Evolutionary conservation across 2,113 vertebrate genomes (phyloP), one percentile per base, ranked within the genome.

Genomic region (Centropus unirufus): DNA sequence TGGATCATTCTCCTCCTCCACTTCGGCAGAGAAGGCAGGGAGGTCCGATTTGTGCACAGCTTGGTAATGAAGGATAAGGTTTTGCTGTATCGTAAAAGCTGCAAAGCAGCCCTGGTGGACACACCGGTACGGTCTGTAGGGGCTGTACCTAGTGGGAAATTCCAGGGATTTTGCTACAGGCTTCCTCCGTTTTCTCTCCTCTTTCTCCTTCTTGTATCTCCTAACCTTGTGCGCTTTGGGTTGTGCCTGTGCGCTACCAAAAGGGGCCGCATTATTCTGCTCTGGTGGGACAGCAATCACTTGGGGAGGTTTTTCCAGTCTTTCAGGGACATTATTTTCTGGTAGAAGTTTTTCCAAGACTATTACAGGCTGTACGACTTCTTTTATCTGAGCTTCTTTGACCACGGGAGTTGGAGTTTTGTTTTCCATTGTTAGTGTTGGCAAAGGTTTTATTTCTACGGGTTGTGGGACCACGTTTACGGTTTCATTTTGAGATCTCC

Each of bases 81-180:
- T 99, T 44, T 99, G 99, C 6, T 99, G 99, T 94, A 99, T 99
- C 0, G 99, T 99, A 90, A 99, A 99, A 32, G 99, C 99, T 0
- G 99, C 99, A 57, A 98, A 98, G 80, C 99, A 99, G 44, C 98
- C 99, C 93, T 99, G 98, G 90, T 99, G 99, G 80, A 99, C 99
- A 5, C 99, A 99, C 6, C 98, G 97, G 80, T 99, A 99, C 0
- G 99, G 99, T 96, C 98, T 98, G 46, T 99, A 99, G 1, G 98
- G 98, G 92, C 98, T 99, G 32, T 98, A 98, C 3, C 72, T 79
- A 20, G 98, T 92, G n/a, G 97, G 97, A 22, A 96, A 92, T 42
- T 98, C 98, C 79, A 90, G 74, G n/a, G 97, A 92, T 34, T 98
- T 98, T 29, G 97, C 80, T n/a, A 97, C 93, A 0, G 97, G 59